Evolutionary conservation across 2,797 vertebrate species (phyloP).

Genomic region (Anguilla megastoma): DNA sequence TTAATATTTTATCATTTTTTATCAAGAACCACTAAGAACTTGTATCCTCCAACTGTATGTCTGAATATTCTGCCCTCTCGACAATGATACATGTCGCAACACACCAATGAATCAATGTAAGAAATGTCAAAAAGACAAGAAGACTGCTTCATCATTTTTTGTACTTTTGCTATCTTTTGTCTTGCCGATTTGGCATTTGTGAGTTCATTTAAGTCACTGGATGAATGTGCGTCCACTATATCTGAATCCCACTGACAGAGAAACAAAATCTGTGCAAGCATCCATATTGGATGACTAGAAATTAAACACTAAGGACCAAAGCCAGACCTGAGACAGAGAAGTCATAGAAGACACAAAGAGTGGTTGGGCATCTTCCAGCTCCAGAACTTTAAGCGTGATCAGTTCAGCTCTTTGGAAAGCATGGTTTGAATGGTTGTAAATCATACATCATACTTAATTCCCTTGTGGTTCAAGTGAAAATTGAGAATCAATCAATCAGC

Average conservation of each 20-base stretch:
- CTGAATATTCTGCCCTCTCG: neutral
- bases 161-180: neutral
- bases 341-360: neutral
- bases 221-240: neutral
- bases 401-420: neutral
- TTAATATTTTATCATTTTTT: constrained; percentile 8
- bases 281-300: neutral
- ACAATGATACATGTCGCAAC: neutral
- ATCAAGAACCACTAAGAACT: constrained; percentile 3
- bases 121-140: constrained; percentile 1
- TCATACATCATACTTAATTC: neutral
- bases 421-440: neutral
- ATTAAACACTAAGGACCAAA: neutral
- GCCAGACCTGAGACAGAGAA: neutral
- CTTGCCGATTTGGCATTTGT: neutral
- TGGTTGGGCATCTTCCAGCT: neutral
- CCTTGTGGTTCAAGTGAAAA: constrained; percentile 13
- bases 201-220: neutral
- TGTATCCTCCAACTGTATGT: neutral
- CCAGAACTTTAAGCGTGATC: neutral
- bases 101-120: neutral
- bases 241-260: neutral
- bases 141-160: neutral
- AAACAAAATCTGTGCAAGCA: neutral
- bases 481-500: constrained; percentile 37